Conservation (phyloP, 2,797 vertebrate species). For the Perodicticus potto region DNA sequence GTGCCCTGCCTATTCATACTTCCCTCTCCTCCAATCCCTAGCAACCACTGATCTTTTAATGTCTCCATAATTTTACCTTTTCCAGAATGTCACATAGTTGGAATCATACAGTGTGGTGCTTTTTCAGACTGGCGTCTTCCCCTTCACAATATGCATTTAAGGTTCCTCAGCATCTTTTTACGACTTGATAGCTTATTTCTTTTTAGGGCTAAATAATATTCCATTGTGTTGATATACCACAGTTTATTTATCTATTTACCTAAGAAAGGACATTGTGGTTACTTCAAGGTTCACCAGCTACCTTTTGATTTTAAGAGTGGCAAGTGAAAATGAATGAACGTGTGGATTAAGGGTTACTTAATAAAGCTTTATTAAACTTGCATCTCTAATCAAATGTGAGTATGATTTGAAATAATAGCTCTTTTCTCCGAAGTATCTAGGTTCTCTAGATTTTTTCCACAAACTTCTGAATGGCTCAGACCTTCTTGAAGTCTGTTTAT, state of each 20-base stretch:
- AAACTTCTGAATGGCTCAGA: neutral
- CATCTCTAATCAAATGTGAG: constrained; percentile 2
- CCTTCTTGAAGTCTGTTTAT: constrained; percentile 33
- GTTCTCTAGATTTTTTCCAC: neutral
- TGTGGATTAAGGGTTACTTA: neutral
- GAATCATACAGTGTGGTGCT: neutral
- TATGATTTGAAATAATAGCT: constrained; percentile 44
- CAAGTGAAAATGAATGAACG: constrained; percentile 25
- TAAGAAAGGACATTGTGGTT: neutral
- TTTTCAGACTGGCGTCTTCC: constrained; percentile 52
- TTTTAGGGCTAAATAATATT: constrained; percentile 29
- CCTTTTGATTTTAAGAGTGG: constrained; percentile 45
- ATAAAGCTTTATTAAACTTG: constrained; percentile 22
- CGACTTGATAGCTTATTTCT: constrained; percentile 16
- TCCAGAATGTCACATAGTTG: neutral
- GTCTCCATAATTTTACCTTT: constrained; percentile 26
- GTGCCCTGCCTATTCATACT: neutral
- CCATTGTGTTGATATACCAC: neutral
- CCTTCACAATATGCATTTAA: neutral
- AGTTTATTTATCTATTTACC: constrained; percentile 17
- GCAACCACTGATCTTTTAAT: neutral
- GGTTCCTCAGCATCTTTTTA: neutral
- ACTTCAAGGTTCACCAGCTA: neutral
- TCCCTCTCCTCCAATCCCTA: neutral
- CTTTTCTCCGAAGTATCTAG: constrained; percentile 25